Base-by-base conservation (phyloP, 2,797 vertebrate species). In the Lacerta viridis region DNA sequence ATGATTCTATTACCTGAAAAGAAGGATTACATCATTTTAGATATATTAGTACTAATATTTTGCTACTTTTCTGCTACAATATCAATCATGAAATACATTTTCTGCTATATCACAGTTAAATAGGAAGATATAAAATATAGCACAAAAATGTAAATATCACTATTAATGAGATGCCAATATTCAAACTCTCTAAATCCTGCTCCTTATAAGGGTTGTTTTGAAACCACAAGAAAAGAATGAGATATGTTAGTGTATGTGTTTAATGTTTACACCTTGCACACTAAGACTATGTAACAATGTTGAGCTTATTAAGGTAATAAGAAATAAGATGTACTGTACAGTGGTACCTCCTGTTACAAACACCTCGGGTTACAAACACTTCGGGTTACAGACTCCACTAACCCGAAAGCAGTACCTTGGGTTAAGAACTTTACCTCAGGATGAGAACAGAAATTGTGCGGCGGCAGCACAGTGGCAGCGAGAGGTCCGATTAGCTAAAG, bases 1-100 rank as follows among this genome's bases (percentile, higher is more conserved):
- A 95, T 68, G 98, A 98, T 95, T 99, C 98, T 39, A 99, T 98
- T 92, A 98, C 97, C 98, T 99, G 75, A 36, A 80, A 93, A 84
- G 87, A 74, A 71, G 80, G 80, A 90, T 80, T 55, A 90, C 27
- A 78, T 27, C 43, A 64, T 1, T 27, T 86, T 50, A 72, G 27
- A 36, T 59, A 78, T 46, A 83, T 36, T 4, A 41, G 33, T 20
- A 29, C 29, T 71, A 7, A 29, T 29, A 39, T 27, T 84, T 78
- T 61, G 13, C 36, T 71, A 41, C 61, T 77, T 20, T n/a, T 71
- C 50, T 43, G 29, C 23, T 81, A 87, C 55, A 29, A 87, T 46
- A 86, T 36, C 23, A 69, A 3, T 5, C 78, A 76, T 4, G 39
- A 84, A 79, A 88, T 20, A 43, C 17, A 59, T 39, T 39, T 10